Conservation (phyloP, 2,113 vertebrate genomes). For the Chinchilla lanigera region DNA sequence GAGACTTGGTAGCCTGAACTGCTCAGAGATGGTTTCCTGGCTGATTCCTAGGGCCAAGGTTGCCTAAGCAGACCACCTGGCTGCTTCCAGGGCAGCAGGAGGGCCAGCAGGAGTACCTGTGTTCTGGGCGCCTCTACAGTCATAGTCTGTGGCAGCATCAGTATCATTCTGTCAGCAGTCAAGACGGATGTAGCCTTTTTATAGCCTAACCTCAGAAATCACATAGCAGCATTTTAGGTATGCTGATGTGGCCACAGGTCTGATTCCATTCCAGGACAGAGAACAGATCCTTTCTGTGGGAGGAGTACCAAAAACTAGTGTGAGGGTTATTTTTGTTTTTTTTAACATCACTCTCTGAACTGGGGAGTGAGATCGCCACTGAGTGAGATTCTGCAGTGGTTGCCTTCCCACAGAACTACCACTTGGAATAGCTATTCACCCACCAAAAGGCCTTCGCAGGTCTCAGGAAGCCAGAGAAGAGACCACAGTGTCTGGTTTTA, state of each 20-base stretch:
- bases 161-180: neutral
- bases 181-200: neutral
- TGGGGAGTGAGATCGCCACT: neutral
- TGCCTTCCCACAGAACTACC: neutral
- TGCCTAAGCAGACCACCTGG: neutral
- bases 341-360: neutral
- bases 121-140: neutral
- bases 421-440: neutral
- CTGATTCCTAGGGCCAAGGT: neutral
- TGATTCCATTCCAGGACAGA: neutral
- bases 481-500: neutral
- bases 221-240: neutral
- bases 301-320: neutral
- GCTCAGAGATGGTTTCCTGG: neutral
- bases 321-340: neutral
- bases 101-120: neutral
- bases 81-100: too few species aligned
- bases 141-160: neutral
- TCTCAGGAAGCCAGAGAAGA: neutral
- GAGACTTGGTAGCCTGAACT: neutral
- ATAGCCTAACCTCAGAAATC: neutral
- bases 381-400: neutral
- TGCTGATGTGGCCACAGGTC: neutral
- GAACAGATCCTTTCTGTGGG: neutral
- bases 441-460: neutral